A percentile compares a stretch with the other conserved stretches of the same genome.
phyloP scores from a whole-genome alignment of 2,113 vertebrate species.

The Rhabdomys dilectus region DNA sequence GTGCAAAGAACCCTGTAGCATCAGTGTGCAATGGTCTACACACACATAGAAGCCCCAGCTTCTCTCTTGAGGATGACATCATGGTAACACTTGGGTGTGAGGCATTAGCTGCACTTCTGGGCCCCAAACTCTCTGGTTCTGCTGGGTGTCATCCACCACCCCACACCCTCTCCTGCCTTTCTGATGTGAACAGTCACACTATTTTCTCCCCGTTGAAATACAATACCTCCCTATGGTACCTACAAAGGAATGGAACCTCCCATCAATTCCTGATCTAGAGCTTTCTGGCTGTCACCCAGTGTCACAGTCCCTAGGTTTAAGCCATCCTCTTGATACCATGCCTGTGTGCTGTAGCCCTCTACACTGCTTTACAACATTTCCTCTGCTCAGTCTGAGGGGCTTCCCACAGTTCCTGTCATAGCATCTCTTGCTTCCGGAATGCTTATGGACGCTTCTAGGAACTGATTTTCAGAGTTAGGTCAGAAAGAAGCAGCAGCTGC shows the following conservation, averaged over 20 bases:
- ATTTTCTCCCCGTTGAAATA: neutral
- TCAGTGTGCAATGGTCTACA: neutral
- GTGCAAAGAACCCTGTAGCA: neutral
- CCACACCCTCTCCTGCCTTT: neutral
- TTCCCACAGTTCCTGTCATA: neutral
- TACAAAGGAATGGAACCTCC: neutral
- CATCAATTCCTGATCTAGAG: neutral
- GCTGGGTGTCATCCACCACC: neutral
- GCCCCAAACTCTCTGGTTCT: neutral
- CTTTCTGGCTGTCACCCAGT: neutral
- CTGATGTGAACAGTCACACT: neutral
- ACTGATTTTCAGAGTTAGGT: neutral
- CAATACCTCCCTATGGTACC: neutral
- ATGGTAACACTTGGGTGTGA: rapidly evolving
- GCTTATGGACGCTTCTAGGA: neutral
- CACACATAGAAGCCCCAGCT: neutral
- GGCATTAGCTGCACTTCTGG: neutral
- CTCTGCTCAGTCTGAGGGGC: neutral
- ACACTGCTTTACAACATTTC: neutral
- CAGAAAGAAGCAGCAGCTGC: neutral
- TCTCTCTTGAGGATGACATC: neutral
- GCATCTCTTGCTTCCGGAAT: neutral
- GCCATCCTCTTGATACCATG: too few species aligned
- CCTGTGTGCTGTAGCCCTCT: neutral
- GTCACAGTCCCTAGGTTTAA: neutral